These are phyloP conservation scores for Silurus lanzhouensis DNA, from an alignment of 2,797 vertebrate genomes.

Conservation along the genomic window DNA sequence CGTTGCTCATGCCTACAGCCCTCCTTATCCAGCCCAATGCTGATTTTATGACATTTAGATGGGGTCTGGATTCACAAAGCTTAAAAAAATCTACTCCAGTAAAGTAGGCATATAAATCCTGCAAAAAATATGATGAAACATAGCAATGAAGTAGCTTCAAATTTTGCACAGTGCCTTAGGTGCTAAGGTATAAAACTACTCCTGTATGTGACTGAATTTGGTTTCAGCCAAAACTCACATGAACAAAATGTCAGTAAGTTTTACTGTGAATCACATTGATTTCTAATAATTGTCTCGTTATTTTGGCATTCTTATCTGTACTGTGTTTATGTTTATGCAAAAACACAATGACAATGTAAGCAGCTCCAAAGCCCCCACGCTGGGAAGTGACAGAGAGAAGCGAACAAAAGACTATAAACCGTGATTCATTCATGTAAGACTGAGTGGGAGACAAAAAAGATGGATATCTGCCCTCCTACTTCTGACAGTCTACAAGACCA, in stretches of 20 bases:
- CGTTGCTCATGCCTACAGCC: conserved; percentile 45
- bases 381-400: conserved; percentile 27
- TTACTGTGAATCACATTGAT: conserved; percentile 29
- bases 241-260: conserved; percentile 14
- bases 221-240: conserved; percentile 16
- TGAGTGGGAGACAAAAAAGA: conserved; percentile 48
- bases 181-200: conserved; percentile 21
- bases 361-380: conserved; percentile 37
- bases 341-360: conserved; percentile 13
- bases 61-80: conserved; percentile 18
- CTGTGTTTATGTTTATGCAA: conserved; percentile 38
- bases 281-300: conserved; percentile 36
- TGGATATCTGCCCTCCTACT: conserved; percentile 45
- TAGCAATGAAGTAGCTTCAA: conserved; percentile 35
- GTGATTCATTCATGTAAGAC: conserved; percentile 50
- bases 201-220: conserved; percentile 23
- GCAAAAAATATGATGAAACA: conserved; percentile 23
- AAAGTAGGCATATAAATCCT: conserved; percentile 16
- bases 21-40: conserved; percentile 32
- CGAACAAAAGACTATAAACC: conserved; percentile 26
- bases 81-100: conserved; percentile 10
- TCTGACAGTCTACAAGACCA: conserved; percentile 53
- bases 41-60: conserved; percentile 30
- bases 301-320: conserved; percentile 31
- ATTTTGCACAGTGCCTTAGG: conserved; percentile 32